Conservation (phyloP, 2,888 invertebrate species). For the Marronus borbonicus region DNA sequence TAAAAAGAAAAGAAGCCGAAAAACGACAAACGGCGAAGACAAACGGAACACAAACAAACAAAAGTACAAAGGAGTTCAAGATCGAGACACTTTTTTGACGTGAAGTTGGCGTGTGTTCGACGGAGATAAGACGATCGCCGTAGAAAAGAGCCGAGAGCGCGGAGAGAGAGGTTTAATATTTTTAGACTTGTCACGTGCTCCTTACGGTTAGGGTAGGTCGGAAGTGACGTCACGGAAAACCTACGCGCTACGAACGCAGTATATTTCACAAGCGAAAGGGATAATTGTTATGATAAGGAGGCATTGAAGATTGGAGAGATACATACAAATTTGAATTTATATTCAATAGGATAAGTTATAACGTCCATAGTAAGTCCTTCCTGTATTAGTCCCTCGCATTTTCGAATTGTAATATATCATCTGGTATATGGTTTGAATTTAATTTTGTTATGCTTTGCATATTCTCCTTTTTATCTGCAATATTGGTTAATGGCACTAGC, state of each 20-base stretch:
- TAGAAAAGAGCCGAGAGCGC: conserved; percentile 16
- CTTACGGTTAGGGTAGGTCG: conserved; percentile 65
- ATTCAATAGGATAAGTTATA: conserved; percentile 3
- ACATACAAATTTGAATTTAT: conserved; percentile 21
- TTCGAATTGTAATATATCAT: too few relatives aligned
- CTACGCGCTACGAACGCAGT: conserved; percentile 46
- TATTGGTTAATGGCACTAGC: too few relatives aligned
- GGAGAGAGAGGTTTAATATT: conserved; percentile 53
- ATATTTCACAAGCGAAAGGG: conserved; percentile 22
- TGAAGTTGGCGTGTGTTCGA: conserved; percentile 10
- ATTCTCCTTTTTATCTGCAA: too few relatives aligned
- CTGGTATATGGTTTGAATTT: too few relatives aligned
- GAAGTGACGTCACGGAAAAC: conserved; percentile 56
- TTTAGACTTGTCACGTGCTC: conserved; percentile 60
- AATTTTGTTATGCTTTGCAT: too few relatives aligned
- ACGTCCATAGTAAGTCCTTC: too few relatives aligned
- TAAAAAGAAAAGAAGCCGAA: not conserved
- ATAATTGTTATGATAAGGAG: conserved; percentile 35
- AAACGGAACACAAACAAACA: conserved; percentile 36
- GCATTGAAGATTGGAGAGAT: conserved; percentile 23
- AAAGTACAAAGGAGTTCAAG: not conserved
- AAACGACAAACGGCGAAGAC: conserved; percentile 29
- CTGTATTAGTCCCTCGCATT: too few relatives aligned
- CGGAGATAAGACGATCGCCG: conserved; percentile 16
- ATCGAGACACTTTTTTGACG: conserved; percentile 19